Evolutionary conservation across 2,888 invertebrate genomes (phyloP), one percentile per base, ranked within the genome.

Genomic region (Aphelenchoides bicaudatus): DNA sequence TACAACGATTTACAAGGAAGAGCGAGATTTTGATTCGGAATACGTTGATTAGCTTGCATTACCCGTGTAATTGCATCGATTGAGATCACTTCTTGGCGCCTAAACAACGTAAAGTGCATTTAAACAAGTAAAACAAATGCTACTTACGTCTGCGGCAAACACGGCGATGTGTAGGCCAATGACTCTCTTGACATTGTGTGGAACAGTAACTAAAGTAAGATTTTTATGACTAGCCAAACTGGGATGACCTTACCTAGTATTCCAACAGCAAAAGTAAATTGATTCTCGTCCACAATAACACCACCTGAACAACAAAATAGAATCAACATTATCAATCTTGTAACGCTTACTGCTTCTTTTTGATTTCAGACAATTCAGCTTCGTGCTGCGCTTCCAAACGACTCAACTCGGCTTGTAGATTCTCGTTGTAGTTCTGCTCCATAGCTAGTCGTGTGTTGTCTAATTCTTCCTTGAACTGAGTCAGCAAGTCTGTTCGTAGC

Each of bases 291-390:
- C n/a, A n/a, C n/a, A n/a, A n/a, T n/a, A n/a, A n/a, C n/a, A n/a
- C n/a, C n/a, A n/a, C n/a, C n/a, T n/a, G n/a, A n/a, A n/a, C n/a
- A n/a, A n/a, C n/a, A n/a, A n/a, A n/a, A n/a, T n/a, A n/a, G n/a
- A n/a, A n/a, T n/a, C n/a, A n/a, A n/a, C n/a, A n/a, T n/a, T 31
- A 28, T 43, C 73, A 73, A 56, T 74, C 74, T 56, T 70, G 69
- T 70, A 70, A 70, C 60, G 67, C 69, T 88, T 88, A 88, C 81
- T 87, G 87, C 75, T 88, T 88, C 80, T 87, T 88, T 80, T 88
- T 88, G 43, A 85, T 85, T 71, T 85, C 85, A 0, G 87, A 86
- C 68, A 88, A 84, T 64, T 86, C 84, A 65, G 84, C 82, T 70
- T 85, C 84, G 75, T 88, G 87, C 65, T 85, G 84, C 51, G 86